phyloP scores from a whole-genome alignment of 2,888 invertebrate genomes.

The Nephrocerus scutellatus region DNA sequence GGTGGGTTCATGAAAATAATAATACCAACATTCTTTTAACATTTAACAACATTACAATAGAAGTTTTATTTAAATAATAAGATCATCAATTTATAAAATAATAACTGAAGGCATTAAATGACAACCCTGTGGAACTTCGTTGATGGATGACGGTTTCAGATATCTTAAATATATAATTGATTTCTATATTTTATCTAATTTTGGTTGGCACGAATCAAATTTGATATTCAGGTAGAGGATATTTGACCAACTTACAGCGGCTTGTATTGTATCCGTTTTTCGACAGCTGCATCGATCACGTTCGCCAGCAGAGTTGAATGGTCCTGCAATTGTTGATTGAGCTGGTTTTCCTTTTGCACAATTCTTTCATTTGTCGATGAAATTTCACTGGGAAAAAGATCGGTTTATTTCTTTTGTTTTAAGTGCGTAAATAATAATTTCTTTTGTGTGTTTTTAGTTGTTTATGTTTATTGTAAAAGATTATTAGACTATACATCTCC shows the following conservation, averaged over 20 bases:
- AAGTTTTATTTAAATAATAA: neutral
- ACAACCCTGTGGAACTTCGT: too few relatives aligned
- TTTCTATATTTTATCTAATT: too few relatives aligned
- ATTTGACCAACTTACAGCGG: constrained; percentile 34
- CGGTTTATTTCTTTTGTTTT: too few relatives aligned
- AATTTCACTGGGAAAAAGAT: constrained; percentile 34
- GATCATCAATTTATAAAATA: too few relatives aligned
- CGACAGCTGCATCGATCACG: constrained; percentile 60
- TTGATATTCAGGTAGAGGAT: neutral
- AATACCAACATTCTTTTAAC: neutral
- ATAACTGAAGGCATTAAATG: too few relatives aligned
- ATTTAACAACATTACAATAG: constrained; percentile 1
- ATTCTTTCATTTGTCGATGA: constrained; percentile 33
- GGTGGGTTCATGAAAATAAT: constrained; percentile 3
- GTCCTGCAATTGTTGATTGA: constrained; percentile 36
- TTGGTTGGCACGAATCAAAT: too few relatives aligned
- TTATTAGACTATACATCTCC: too few relatives aligned
- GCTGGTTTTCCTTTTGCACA: constrained; percentile 31
- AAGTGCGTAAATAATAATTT: neutral
- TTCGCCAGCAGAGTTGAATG: constrained; percentile 63
- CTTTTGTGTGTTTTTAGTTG: neutral
- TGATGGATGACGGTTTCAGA: too few relatives aligned
- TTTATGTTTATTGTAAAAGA: neutral
- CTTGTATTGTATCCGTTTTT: constrained; percentile 55
- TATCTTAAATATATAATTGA: too few relatives aligned